Base-by-base conservation (phyloP, 2,888 invertebrate species). In the Orthonevra nobilis region DNA sequence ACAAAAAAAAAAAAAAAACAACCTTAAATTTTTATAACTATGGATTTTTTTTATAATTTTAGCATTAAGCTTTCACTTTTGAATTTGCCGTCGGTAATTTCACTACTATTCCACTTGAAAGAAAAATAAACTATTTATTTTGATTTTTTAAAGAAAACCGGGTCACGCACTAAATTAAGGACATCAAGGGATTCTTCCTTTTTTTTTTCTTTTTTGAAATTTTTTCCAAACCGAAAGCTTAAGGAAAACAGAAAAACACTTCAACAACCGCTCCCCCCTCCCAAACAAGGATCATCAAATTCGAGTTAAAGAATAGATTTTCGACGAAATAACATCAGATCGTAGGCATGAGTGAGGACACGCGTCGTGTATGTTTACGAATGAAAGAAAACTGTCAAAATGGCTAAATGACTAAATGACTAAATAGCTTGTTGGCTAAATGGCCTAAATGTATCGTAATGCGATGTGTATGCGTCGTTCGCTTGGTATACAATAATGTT, bases 401-500 rank as follows among this genome's bases (percentile, higher is more conserved):
- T 20, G 12, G 14, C 14, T n/a, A n/a, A n/a, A n/a, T n/a, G n/a
- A n/a, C n/a, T n/a, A n/a, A n/a, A n/a, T n/a, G n/a, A n/a, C n/a
- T n/a, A n/a, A n/a, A n/a, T n/a, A n/a, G n/a, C n/a, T n/a, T n/a
- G n/a, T n/a, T n/a, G n/a, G n/a, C n/a, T n/a, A n/a, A n/a, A 54
- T n/a, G 23, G 36, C 44, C 34, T 46, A 54, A 48, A 34, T 42
- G 40, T 52, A 23, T 44, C 40, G 44, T 46, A 50, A n/a, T n/a
- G n/a, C n/a, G n/a, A n/a, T n/a, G n/a, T n/a, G 12, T 36, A 50
- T 7, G 14, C 38, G 34, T 26, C 56, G 60, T 74, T 74, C 66
- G 60, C 73, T 36, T 34, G 46, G n/a, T n/a, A 32, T 38, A 36
- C 60, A 60, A 66, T 14, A 66, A 58, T 52, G 74, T 60, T 74